phyloP scores from a whole-genome alignment of 2,797 vertebrate species.

The Urophycis tenuis region DNA sequence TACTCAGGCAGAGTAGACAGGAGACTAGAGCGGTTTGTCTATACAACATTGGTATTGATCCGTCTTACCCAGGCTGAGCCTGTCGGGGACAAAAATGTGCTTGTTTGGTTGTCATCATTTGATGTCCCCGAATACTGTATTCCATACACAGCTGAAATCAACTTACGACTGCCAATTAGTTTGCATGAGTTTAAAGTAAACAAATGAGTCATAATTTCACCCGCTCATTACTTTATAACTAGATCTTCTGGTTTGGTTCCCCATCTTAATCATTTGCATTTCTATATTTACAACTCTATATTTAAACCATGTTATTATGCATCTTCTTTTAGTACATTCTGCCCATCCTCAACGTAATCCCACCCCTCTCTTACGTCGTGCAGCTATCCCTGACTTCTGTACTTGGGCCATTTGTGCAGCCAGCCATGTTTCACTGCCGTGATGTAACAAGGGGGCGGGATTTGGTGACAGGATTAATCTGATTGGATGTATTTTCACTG shows the following conservation, averaged over 20 bases:
- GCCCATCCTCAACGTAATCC: neutral
- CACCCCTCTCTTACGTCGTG: constrained; percentile 1
- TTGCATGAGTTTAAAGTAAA: no score
- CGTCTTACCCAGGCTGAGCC: no score
- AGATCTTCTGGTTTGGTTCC: no score
- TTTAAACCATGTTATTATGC: neutral
- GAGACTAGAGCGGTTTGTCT: no score
- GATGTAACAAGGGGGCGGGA: constrained; percentile 58
- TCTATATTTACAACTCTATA: neutral
- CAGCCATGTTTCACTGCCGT: constrained; percentile 58
- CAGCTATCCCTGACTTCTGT: constrained; percentile 25
- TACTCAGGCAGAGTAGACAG: neutral
- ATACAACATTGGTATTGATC: no score
- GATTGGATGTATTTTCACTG: constrained; percentile 38
- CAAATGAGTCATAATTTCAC: no score
- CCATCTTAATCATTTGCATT: neutral
- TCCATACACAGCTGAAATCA: no score
- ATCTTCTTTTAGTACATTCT: neutral
- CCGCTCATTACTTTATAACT: no score
- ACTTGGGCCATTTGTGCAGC: constrained; percentile 56
- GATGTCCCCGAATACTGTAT: no score
- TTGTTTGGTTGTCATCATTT: no score
- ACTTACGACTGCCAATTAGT: no score
- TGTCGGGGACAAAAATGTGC: no score
- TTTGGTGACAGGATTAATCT: constrained; percentile 32